These are phyloP conservation scores for Amazona finschi DNA, from an alignment of 2,797 vertebrate genomes.

Conservation along the genomic window DNA sequence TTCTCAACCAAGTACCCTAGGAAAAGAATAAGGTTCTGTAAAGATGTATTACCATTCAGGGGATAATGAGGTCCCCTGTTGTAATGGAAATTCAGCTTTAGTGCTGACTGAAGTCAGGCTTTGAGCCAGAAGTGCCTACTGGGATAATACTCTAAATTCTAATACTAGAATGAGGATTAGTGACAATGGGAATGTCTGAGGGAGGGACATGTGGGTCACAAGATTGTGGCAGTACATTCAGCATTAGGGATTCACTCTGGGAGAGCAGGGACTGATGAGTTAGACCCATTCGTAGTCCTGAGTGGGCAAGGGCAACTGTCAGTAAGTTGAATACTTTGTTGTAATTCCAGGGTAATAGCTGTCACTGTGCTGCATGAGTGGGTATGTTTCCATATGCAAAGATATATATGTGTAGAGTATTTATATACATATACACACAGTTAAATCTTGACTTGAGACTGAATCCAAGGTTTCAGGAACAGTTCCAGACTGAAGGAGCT, in stretches of 20 bases:
- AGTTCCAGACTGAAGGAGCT: not conserved
- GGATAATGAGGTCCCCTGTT: not conserved
- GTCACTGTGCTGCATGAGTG: not conserved
- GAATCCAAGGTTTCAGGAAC: not conserved
- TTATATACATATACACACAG: not conserved
- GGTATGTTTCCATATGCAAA: not conserved
- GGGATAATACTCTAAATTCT: not conserved
- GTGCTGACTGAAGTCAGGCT: not conserved
- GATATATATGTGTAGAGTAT: not conserved
- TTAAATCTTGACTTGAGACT: not conserved
- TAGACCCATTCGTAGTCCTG: not conserved
- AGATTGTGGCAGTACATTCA: not conserved
- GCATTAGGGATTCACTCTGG: not conserved
- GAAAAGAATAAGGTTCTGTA: not conserved
- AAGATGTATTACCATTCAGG: not conserved
- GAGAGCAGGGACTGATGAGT: not conserved
- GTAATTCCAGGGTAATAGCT: not conserved
- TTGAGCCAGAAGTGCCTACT: not conserved
- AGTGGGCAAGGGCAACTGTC: not conserved
- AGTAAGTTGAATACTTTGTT: not conserved
- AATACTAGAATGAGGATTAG: not conserved
- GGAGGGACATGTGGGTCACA: not conserved
- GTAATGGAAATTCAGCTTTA: not conserved
- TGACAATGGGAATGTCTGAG: not conserved
- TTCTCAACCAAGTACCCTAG: not conserved